Conservation (phyloP, 2,888 invertebrate genomes). For the Cerceris rybyensis region DNA sequence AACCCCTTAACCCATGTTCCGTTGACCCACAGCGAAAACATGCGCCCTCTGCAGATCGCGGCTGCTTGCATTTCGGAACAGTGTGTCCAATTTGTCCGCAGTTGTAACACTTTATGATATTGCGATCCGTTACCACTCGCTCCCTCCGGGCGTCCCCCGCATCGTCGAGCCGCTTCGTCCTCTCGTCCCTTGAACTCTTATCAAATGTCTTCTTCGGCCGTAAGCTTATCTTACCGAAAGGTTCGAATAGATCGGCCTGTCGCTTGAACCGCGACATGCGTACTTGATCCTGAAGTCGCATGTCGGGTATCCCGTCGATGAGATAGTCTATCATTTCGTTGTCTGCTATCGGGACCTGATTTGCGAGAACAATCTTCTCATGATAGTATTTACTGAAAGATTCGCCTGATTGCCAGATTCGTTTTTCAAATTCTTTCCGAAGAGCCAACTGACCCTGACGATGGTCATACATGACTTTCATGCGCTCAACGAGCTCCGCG, state of each 20-base stretch:
- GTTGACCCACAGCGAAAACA: slow-evolving; percentile 1
- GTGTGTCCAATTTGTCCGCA: not conserved
- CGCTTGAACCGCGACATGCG: not conserved
- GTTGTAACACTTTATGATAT: slow-evolving; percentile 8
- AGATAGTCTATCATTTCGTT: not conserved
- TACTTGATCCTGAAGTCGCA: not conserved
- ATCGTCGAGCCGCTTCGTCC: not conserved
- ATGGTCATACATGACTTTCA: slow-evolving; percentile 8
- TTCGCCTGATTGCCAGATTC: not conserved
- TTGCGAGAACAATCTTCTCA: slow-evolving; percentile 12
- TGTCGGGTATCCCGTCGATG: slow-evolving; percentile 12
- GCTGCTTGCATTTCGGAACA: not conserved
- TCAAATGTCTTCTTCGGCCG: not conserved
- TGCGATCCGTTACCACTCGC: not conserved
- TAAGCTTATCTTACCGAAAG: not conserved
- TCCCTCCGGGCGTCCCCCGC: not conserved
- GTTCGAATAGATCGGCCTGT: not conserved
- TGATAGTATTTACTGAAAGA: slow-evolving; percentile 1
- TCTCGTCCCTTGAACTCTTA: not conserved
- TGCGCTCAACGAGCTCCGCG: not conserved
- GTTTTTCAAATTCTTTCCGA: not conserved
- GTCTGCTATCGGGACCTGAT: not conserved
- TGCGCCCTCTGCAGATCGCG: not conserved
- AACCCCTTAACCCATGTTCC: not conserved
- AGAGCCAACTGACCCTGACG: not conserved